Base-by-base conservation (phyloP, 2,888 invertebrate genomes). In the Tryphoninae sp. region DNA sequence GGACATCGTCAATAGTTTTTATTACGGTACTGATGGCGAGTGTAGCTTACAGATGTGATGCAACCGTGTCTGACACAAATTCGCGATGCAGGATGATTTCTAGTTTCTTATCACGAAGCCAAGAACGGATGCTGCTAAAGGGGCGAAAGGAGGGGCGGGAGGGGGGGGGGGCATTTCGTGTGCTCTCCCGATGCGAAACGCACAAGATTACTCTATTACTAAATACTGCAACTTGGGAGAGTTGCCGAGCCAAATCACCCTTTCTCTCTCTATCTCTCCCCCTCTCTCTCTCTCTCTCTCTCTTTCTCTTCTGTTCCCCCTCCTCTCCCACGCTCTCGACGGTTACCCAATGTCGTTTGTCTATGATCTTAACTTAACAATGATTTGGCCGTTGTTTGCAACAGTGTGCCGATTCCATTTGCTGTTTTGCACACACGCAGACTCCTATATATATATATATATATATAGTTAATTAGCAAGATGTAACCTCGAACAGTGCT, bases 331-430 rank as follows among this genome's bases (percentile, higher is more conserved):
- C 55, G 55, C 40, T 68, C 42, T 33, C 22, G 23, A 1, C 16
- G 22, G n/a, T 82, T 82, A 72, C 79, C 68, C 23, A 82, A 82
- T 79, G 55, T 62, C 81, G 62, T 68, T 78, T 65, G 78, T 79
- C 72, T 68, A 72, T 51, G 78, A 82, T 79, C 62, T 76, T 79
- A 79, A 76, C 82, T 72, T 13, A 16, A 55, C 62, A 26, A 72
- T 75, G 55, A 82, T 82, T 79, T 79, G 82, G 79, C 76, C 42
- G 76, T 72, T 71, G 74, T 71, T 64, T 75, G 26, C 59, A 58
- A 26, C 58, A 61, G 68, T 67, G 45, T 76, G 33, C 42, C 13
- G 26, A 26, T 68, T 77, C 11, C 68, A 40, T 61, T 65, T 67
- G 40, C 69, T 22, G 22, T 23, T 74, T 2, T 49, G 19, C 16